Evolutionary conservation across 1,140 invertebrate species (phyloP).

Genomic region (Drosophila pseudoananassae): DNA sequence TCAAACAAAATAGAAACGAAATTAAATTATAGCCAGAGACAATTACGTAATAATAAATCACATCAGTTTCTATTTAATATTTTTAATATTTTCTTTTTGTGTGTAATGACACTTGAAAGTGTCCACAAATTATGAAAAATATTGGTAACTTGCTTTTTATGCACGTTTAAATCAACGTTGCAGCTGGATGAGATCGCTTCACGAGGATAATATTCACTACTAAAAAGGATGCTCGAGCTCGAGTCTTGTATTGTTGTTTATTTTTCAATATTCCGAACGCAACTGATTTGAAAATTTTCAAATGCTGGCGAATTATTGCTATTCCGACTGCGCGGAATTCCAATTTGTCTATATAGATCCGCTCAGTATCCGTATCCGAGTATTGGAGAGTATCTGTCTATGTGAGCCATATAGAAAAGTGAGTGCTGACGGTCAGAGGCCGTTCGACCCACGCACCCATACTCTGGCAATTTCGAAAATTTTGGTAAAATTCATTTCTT

Average conservation of each 20-base stretch:
- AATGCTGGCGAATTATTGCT: constrained; percentile 83
- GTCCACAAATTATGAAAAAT: constrained; percentile 17
- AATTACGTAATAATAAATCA: constrained; percentile 59
- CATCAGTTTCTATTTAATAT: constrained; percentile 9
- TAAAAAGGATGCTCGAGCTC: constrained; percentile 61
- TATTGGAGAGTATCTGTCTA: constrained; percentile 44
- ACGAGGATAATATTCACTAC: constrained; percentile 57
- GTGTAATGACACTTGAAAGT: constrained; percentile 13
- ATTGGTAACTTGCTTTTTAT: constrained; percentile 68
- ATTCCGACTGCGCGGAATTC: constrained; percentile 76
- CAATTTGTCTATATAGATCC: constrained; percentile 61
- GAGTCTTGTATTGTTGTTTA: constrained; percentile 75
- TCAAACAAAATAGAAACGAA: constrained; percentile 51
- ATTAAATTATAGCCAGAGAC: constrained; percentile 56
- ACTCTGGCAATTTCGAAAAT: constrained; percentile 3
- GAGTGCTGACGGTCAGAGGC: constrained; percentile 76
- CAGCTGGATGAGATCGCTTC: constrained; percentile 72
- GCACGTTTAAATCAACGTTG: constrained; percentile 76
- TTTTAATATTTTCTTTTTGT: constrained; percentile 10
- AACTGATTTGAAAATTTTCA: constrained; percentile 83
- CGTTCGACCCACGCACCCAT: constrained; percentile 72
- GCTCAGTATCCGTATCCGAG: constrained; percentile 17
- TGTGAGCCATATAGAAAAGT: constrained; percentile 44
- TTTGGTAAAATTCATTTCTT: not conserved
- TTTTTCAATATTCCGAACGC: constrained; percentile 84